Base-by-base conservation (phyloP, 2,797 vertebrate genomes). In the Pipistrellus pygmaeus region DNA sequence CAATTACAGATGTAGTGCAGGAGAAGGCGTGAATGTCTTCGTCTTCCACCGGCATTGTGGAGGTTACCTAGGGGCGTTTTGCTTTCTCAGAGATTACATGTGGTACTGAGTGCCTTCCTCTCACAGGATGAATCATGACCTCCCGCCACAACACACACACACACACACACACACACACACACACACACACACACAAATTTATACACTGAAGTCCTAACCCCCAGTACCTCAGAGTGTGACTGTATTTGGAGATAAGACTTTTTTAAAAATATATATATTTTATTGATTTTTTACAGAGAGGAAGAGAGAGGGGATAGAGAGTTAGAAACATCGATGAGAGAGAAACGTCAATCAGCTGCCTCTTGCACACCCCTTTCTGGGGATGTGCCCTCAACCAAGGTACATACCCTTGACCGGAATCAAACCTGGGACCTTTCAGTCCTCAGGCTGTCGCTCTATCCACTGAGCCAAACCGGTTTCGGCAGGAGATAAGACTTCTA, bases 91-190 rank as follows among this genome's bases (percentile, higher is more conserved):
- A 90, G 32, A 23, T 77, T 69, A 23, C 14, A 7, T 27, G 60
- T 69, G 1, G 60, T 20, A 25, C 32, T 6, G 6, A 77, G 21
- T 25, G 17, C n/a, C 44, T 53, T 85, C 48, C 66, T 94, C 23
- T 53, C 38, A 25, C 21, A 75, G 32, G 41, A 17, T 66, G 32
- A 81, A 30, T 21, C 9, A 3, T 72, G 15, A 13, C 48, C 20
- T 15, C 8, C 3, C 11, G 0, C 4, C 2, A 27, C 38, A 41
- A 41, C 6, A 2, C 1, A 0, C 4, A 20, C 35, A n/a, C 13
- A 48, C 46, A 48, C 9, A 32, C 12, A 13, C 6, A 2, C 1
- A 0, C 4, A 20, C 35, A n/a, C 57, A 27, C 25, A 81, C n/a
- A 32, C 12, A 13, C 6, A 2, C 1, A 0, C 4, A 20, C 35